Percentiles rank a stretch among this genome's conserved stretches.
Conservation (phyloP, 2,113 vertebrate genomes). For the Grallaria varia region DNA sequence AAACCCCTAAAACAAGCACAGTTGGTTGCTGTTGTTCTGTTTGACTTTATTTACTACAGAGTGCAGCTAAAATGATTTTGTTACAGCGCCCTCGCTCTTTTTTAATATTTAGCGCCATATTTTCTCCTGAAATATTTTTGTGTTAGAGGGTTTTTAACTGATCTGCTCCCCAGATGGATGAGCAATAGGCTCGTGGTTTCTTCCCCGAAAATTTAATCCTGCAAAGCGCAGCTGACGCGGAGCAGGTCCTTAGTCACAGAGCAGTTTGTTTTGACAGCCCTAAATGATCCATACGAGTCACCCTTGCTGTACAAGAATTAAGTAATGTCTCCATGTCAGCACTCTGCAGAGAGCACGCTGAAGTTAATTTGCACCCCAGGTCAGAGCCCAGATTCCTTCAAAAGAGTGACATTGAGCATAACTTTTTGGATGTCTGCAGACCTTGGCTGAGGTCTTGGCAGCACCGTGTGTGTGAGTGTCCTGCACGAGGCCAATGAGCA, state of each 20-base stretch:
- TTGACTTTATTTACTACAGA: not conserved
- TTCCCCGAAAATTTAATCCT: not conserved
- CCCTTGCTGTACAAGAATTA: constrained; percentile 45
- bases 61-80: not conserved
- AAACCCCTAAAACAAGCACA: not conserved
- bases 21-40: not conserved
- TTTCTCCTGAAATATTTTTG: not conserved
- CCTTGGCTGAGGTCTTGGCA: constrained; percentile 44
- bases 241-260: constrained; percentile 29
- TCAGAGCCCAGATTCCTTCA: constrained; percentile 55
- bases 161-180: not conserved
- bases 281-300: constrained; percentile 55
- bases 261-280: constrained; percentile 48
- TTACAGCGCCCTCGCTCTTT: not conserved
- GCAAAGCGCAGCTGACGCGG: not conserved
- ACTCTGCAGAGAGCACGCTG: constrained; percentile 9
- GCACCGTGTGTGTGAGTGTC: not conserved
- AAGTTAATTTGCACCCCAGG: constrained; percentile 52
- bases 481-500: not conserved
- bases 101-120: not conserved
- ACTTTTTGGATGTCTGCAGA: constrained; percentile 19
- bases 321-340: constrained; percentile 53
- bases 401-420: constrained; percentile 17
- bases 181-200: not conserved
- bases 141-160: not conserved